Evolutionary conservation across 2,113 vertebrate species (phyloP), one percentile per base, ranked within the genome.

Genomic region (Siniperca chuatsi): DNA sequence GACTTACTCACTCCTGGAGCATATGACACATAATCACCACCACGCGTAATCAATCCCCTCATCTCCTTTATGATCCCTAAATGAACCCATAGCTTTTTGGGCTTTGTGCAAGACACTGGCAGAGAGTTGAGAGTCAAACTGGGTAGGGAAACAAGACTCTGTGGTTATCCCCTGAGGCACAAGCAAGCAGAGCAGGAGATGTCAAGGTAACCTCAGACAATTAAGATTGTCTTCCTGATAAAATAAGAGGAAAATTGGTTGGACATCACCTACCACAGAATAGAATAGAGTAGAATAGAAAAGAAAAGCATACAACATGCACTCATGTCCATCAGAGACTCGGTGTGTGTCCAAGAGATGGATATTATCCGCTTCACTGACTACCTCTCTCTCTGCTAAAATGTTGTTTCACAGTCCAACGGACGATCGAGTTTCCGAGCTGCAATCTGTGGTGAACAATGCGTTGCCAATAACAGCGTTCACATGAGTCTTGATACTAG

Each of bases 401-500:
- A 91, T 71, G 79, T 77, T 87, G 75, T 90, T 92, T 90, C 87
- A 87, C 74, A 87, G 90, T 91, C 79, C 90, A 91, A 81, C 61
- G 60, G 87, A 82, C 15, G 86, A 90, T 94, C 82, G 13, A 48
- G 89, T 95, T 95, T 94, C 94, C 82, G 48, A 83, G 68, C 74
- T 75, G 73, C 87, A 91, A 86, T 94, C 87, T 94, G 93, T 82
- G 86, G 89, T 78, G 79, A 86, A 48, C 70, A 35, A 46, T 37
- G 68, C 10, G 6, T 82, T 91, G 93, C 95, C 95, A 96, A 88
- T 75, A 90, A 89, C 66, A 87, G 87, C 89, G 76, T 90, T 92
- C 78, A 89, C 89, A 82, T 81, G 86, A 89, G 87, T 92, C 79
- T 57, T 70, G 83, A 92, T 90, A 77, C 83, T 42, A 68, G 61